Percentiles rank a stretch among this genome's conserved stretches.
Evolutionary conservation across 2,888 invertebrate species (phyloP).

Genomic region (Noctua janthe): DNA sequence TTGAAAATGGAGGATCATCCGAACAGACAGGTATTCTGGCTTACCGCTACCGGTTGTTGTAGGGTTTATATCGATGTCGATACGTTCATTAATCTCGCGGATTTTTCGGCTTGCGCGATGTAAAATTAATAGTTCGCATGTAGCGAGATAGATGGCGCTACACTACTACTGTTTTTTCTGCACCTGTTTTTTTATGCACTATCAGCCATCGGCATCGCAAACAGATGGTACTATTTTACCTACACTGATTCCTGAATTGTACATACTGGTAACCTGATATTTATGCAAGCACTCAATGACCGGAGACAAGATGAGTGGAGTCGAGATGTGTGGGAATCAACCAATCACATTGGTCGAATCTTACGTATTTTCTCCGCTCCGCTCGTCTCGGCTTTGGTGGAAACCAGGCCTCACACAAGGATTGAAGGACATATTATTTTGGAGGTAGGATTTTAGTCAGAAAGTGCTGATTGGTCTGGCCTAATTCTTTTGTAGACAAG

Average conservation of each 20-base stretch:
- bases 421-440: neutral
- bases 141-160: neutral
- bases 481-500: neutral
- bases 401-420: neutral
- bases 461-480: neutral
- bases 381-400: neutral
- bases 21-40: neutral
- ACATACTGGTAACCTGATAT: neutral
- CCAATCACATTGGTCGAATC: neutral
- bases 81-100: neutral
- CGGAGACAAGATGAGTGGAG: neutral
- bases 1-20: neutral
- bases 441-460: neutral
- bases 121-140: neutral
- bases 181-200: neutral
- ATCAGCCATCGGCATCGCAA: neutral
- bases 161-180: neutral
- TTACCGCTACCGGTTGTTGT: neutral
- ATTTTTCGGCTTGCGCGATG: neutral
- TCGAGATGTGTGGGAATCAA: neutral
- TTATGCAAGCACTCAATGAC: neutral
- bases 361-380: neutral
- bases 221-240: neutral
- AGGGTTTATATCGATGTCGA: neutral
- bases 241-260: neutral